phyloP scores from a whole-genome alignment of 2,888 invertebrate genomes.

The Sinopyrophorus schimmeli region DNA sequence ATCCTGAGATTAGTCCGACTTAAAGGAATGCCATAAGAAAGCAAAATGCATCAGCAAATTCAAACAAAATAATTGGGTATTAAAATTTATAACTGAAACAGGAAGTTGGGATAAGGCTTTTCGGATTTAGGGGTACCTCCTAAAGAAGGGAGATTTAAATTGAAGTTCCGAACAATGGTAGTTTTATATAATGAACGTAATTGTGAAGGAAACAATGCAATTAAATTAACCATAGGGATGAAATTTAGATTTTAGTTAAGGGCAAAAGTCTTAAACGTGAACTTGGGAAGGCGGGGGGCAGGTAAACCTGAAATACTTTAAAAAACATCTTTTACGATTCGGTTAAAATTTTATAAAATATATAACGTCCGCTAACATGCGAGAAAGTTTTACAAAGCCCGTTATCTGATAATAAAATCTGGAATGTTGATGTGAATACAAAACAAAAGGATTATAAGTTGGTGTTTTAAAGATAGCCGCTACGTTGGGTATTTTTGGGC shows the following conservation, averaged over 20 bases:
- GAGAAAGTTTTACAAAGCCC: neutral
- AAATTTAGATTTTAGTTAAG: conserved; percentile 35
- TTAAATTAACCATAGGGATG: conserved; percentile 34
- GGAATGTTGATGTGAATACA: neutral
- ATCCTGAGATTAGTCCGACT: too few relatives aligned
- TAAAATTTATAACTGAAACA: conserved; percentile 30
- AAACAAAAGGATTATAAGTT: conserved; percentile 2
- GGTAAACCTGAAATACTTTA: conserved; percentile 32
- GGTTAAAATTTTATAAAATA: conserved; percentile 9
- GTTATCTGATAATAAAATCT: neutral
- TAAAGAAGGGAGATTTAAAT: conserved; percentile 46
- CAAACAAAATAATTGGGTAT: conserved; percentile 29
- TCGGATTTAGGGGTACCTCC: conserved; percentile 39
- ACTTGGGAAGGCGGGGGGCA: conserved; percentile 29
- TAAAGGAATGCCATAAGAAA: neutral
- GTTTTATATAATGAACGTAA: conserved; percentile 48
- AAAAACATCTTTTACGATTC: conserved; percentile 25
- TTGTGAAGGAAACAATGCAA: conserved; percentile 35
- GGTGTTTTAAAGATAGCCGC: conserved; percentile 5
- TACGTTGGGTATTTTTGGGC: conserved; percentile 7
- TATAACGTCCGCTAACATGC: conserved; percentile 9
- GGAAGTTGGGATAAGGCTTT: conserved; percentile 26
- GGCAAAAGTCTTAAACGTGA: conserved; percentile 33
- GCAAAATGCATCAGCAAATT: conserved; percentile 10
- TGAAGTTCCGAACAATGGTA: conserved; percentile 47